phyloP scores from a whole-genome alignment of 2,888 invertebrate species.

The Fragum whitleyi region DNA sequence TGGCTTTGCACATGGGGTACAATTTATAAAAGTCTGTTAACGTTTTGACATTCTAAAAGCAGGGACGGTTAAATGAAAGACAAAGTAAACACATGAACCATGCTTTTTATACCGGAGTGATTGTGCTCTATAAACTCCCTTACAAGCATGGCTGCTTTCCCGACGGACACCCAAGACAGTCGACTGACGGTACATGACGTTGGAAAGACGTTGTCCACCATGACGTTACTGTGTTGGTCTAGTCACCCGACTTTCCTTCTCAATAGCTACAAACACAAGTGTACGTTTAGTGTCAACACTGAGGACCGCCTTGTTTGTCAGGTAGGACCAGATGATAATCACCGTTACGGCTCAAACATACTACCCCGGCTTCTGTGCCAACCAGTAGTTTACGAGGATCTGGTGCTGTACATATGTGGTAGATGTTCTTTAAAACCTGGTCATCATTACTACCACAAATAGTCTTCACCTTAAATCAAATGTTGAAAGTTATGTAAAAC shows the following conservation, averaged over 20 bases:
- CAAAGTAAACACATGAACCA: constrained; percentile 60
- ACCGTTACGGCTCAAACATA: constrained; percentile 60
- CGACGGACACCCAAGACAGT: constrained; percentile 55
- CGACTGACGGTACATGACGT: constrained; percentile 41
- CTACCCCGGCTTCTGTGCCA: constrained; percentile 51
- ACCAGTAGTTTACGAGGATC: constrained; percentile 57
- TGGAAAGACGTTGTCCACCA: constrained; percentile 62
- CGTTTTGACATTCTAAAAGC: no score
- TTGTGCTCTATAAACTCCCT: constrained; percentile 55
- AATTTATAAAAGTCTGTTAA: no score
- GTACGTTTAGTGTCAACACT: constrained; percentile 59
- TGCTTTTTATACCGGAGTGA: constrained; percentile 55
- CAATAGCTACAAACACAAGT: constrained; percentile 52
- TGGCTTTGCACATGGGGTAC: no score
- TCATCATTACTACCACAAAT: constrained; percentile 64
- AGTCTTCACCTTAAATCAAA: constrained; percentile 55
- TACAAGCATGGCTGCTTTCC: constrained; percentile 52
- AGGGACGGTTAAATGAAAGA: constrained; percentile 31
- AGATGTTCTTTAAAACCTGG: constrained; percentile 51
- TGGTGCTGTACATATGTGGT: constrained; percentile 59
- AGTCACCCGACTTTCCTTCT: constrained; percentile 53
- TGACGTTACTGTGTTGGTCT: constrained; percentile 57
- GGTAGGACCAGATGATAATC: constrained; percentile 62
- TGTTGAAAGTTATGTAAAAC: no score
- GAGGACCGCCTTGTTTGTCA: constrained; percentile 39